Evolutionary conservation across 2,797 vertebrate genomes (phyloP).

Genomic region (Pangasius larnaudii): DNA sequence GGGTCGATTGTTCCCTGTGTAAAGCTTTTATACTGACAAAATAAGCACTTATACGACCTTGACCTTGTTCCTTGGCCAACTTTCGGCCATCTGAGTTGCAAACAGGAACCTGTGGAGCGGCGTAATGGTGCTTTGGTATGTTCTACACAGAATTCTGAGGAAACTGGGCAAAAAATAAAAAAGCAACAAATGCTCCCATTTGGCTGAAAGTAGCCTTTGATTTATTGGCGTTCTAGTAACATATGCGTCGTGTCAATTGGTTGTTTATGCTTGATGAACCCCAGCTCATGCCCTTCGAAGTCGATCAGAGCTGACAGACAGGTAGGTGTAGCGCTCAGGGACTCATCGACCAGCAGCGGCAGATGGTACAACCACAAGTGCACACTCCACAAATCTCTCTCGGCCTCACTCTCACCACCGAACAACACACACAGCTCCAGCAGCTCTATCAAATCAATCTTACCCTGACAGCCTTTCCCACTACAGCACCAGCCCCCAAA

Average conservation of each 20-base stretch:
- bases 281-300: constrained; percentile 65
- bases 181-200: constrained; percentile 29
- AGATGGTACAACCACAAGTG: constrained; percentile 70
- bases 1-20: neutral
- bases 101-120: neutral
- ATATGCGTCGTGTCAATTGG: constrained; percentile 68
- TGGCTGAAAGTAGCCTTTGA: constrained; percentile 60
- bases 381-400: constrained; percentile 42
- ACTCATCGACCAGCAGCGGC: constrained; percentile 69
- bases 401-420: neutral
- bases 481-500: constrained; percentile 66
- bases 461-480: constrained; percentile 71
- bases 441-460: constrained; percentile 76
- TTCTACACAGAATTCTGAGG: neutral
- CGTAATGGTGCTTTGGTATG: neutral
- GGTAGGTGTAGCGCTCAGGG: constrained; percentile 63
- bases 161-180: neutral
- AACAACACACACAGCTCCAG: constrained; percentile 44
- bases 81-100: neutral
- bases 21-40: constrained; percentile 18
- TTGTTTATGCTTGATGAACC: constrained; percentile 65
- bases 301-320: constrained; percentile 65
- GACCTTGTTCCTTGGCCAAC: constrained; percentile 4
- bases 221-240: constrained; percentile 64
- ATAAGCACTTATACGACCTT: constrained; percentile 13